These are phyloP conservation scores for Chironomus striatipennis DNA, from an alignment of 1,140 invertebrate genomes.

Conservation along the genomic window DNA sequence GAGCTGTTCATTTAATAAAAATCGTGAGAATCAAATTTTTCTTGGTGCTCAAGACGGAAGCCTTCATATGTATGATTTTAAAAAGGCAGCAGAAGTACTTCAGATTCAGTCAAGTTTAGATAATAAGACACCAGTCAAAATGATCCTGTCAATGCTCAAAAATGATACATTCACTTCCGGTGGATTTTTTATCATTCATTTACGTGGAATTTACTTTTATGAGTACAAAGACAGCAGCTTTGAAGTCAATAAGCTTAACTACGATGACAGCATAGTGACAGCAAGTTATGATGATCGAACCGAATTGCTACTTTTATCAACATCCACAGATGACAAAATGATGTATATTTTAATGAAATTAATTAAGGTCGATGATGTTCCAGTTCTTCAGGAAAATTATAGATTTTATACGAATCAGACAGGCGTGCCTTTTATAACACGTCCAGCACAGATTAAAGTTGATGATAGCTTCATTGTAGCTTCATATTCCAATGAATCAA, in stretches of 20 bases:
- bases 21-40: background rate
- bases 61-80: background rate
- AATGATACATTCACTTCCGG: background rate
- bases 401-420: background rate
- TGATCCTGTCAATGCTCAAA: background rate
- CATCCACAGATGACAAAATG: background rate
- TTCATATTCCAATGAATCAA: background rate
- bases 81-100: background rate
- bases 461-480: background rate
- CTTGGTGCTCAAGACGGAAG: background rate
- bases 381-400: background rate
- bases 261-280: background rate
- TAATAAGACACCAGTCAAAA: background rate
- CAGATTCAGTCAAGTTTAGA: background rate
- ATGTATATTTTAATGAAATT: background rate
- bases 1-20: background rate
- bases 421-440: background rate
- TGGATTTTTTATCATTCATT: background rate
- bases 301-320: background rate
- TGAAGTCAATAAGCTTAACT: background rate
- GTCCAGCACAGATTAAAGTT: background rate
- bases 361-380: background rate
- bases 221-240: background rate
- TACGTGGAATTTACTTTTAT: background rate
- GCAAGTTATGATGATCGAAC: background rate